phyloP scores from a whole-genome alignment of 2,888 invertebrate species.

The Hydrotaea cyrtoneurina region DNA sequence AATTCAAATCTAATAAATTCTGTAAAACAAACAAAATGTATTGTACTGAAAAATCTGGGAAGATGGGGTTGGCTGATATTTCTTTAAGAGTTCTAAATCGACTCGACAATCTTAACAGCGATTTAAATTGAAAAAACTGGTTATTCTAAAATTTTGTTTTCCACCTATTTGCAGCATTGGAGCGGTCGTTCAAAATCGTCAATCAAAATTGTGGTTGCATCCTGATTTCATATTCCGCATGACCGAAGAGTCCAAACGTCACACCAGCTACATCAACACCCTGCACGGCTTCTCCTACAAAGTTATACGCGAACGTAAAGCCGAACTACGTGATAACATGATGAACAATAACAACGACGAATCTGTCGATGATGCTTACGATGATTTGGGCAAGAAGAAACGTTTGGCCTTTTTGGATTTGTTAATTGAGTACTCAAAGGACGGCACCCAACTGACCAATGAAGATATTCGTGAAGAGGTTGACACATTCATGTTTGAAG shows the following conservation, averaged over 20 bases:
- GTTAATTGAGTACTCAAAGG: slow-evolving; percentile 82
- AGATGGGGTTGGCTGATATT: too few relatives aligned
- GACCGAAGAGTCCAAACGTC: slow-evolving; percentile 82
- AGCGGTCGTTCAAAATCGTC: slow-evolving; percentile 82
- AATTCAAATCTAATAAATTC: too few relatives aligned
- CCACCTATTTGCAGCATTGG: slow-evolving; percentile 80
- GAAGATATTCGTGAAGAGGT: slow-evolving; percentile 84
- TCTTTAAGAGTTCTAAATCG: too few relatives aligned
- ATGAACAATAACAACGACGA: slow-evolving; percentile 74
- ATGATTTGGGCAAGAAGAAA: slow-evolving; percentile 81
- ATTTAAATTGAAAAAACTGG: too few relatives aligned
- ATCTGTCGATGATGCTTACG: slow-evolving; percentile 74
- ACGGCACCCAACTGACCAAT: slow-evolving; percentile 80
- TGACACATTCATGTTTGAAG: slow-evolving; percentile 86
- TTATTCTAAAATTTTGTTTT: not conserved
- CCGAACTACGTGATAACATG: slow-evolving; percentile 76
- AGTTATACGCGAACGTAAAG: slow-evolving; percentile 82
- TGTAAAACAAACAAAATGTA: too few relatives aligned
- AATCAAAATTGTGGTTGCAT: slow-evolving; percentile 85
- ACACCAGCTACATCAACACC: slow-evolving; percentile 81
- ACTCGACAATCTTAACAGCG: too few relatives aligned
- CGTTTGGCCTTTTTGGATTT: slow-evolving; percentile 84
- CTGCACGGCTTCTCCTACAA: slow-evolving; percentile 82
- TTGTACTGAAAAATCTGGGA: too few relatives aligned
- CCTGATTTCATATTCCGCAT: slow-evolving; percentile 84